phyloP scores from a whole-genome alignment of 2,888 invertebrate species.

The Ophion ellenae region DNA sequence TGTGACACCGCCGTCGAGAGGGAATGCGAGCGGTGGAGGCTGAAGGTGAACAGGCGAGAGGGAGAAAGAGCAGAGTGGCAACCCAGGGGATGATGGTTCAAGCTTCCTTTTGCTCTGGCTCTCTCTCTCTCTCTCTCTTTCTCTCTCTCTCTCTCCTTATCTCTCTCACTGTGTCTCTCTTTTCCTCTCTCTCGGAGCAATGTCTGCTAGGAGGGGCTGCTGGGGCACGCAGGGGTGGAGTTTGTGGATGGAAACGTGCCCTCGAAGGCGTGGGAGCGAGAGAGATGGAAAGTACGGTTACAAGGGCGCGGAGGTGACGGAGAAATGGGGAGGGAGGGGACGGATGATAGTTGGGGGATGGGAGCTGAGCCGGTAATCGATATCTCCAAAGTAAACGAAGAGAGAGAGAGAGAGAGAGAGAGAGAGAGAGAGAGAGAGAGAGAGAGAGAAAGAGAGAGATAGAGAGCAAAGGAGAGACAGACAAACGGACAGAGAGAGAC shows the following conservation, averaged over 20 bases:
- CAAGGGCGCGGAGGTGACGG: slow-evolving; percentile 70
- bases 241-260: slow-evolving; percentile 67
- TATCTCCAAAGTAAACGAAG: slow-evolving; percentile 83
- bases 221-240: slow-evolving; percentile 59
- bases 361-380: slow-evolving; percentile 83
- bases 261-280: slow-evolving; percentile 26
- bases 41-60: slow-evolving; percentile 58
- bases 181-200: slow-evolving; percentile 14
- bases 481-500: slow-evolving; percentile 39
- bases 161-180: neutral
- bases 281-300: slow-evolving; percentile 35
- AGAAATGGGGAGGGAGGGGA: slow-evolving; percentile 68
- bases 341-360: slow-evolving; percentile 74
- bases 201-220: slow-evolving; percentile 40
- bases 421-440: slow-evolving; percentile 43
- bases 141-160: neutral
- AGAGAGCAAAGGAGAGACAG: slow-evolving; percentile 74
- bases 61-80: slow-evolving; percentile 6
- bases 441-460: slow-evolving; percentile 73
- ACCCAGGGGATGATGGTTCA: neutral
- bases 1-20: slow-evolving; percentile 77
- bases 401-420: slow-evolving; percentile 73
- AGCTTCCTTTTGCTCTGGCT: neutral
- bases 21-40: neutral
- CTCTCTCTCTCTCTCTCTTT: neutral